A percentile compares a stretch with the other conserved stretches of the same genome.
phyloP scores from a whole-genome alignment of 2,888 invertebrate genomes.

The Pristionchus fissidentatus region DNA sequence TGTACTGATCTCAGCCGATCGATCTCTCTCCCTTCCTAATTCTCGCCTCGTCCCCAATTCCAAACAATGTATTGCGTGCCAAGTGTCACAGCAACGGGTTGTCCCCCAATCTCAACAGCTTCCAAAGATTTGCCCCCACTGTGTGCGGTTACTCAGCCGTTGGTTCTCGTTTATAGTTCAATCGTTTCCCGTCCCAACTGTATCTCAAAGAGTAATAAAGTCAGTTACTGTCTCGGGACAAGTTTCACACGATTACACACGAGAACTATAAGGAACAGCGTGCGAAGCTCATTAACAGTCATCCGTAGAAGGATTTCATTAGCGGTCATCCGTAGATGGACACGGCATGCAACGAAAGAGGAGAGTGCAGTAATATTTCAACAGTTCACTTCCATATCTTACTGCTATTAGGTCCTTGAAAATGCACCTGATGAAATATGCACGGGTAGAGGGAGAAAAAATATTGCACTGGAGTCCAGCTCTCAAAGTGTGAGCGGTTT shows the following conservation, averaged over 20 bases:
- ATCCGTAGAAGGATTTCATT: no score
- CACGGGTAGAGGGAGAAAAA: no score
- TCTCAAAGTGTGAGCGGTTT: no score
- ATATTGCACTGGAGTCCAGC: no score
- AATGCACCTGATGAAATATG: no score
- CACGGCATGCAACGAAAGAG: no score
- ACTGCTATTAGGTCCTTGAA: no score
- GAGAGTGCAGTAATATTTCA: no score
- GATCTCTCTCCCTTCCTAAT: no score
- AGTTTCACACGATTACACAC: not conserved
- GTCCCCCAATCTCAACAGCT: not conserved
- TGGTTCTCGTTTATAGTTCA: not conserved
- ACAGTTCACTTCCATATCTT: no score
- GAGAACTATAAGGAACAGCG: not conserved
- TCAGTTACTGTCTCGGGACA: not conserved
- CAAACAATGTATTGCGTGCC: slow-evolving; percentile 22
- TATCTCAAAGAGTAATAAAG: slow-evolving; percentile 41
- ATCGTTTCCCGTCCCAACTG: not conserved
- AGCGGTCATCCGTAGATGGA: no score
- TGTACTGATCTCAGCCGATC: not conserved
- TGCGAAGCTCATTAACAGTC: no score
- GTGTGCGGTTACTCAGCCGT: slow-evolving; percentile 7
- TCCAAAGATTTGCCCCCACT: not conserved
- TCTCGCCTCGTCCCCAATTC: not conserved
- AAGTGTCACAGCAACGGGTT: not conserved